Percentiles rank a stretch among this genome's conserved stretches.
Conservation (phyloP, 2,888 invertebrate species). For the Apeira syringaria region DNA sequence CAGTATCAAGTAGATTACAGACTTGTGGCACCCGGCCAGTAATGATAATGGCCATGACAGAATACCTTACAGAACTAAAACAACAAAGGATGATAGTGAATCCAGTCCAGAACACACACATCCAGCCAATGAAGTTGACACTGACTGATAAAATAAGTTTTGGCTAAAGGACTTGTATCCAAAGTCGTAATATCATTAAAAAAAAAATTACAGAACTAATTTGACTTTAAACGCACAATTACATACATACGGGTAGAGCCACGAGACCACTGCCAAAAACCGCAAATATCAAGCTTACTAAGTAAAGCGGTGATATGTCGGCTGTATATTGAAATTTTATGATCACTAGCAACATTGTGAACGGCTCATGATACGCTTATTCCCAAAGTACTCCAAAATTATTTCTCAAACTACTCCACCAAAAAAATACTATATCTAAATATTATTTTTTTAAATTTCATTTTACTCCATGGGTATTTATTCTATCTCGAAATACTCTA, state of each 20-base stretch:
- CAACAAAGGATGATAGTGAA: too few relatives aligned
- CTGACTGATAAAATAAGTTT: too few relatives aligned
- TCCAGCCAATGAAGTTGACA: too few relatives aligned
- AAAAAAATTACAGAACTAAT: conserved; percentile 63
- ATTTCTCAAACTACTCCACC: too few relatives aligned
- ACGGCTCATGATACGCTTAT: conserved; percentile 55
- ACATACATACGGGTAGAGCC: conserved; percentile 61
- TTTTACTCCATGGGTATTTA: too few relatives aligned
- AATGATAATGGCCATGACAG: conserved; percentile 59
- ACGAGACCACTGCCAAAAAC: conserved; percentile 57
- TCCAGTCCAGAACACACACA: too few relatives aligned
- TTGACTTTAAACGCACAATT: conserved; percentile 70
- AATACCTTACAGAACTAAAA: conserved; percentile 62
- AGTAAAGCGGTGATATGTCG: conserved; percentile 40
- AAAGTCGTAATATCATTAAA: too few relatives aligned
- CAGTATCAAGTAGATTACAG: conserved; percentile 51
- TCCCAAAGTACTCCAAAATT: too few relatives aligned
- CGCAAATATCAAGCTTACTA: conserved; percentile 49
- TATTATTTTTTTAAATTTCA: too few relatives aligned
- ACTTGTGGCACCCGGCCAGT: conserved; percentile 67
- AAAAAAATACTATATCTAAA: too few relatives aligned
- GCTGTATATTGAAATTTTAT: conserved; percentile 60
- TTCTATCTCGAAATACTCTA: too few relatives aligned
- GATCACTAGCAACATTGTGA: conserved; percentile 56
- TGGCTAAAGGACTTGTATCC: too few relatives aligned